phyloP scores from a whole-genome alignment of 2,888 invertebrate species.

The Muscina levida region DNA sequence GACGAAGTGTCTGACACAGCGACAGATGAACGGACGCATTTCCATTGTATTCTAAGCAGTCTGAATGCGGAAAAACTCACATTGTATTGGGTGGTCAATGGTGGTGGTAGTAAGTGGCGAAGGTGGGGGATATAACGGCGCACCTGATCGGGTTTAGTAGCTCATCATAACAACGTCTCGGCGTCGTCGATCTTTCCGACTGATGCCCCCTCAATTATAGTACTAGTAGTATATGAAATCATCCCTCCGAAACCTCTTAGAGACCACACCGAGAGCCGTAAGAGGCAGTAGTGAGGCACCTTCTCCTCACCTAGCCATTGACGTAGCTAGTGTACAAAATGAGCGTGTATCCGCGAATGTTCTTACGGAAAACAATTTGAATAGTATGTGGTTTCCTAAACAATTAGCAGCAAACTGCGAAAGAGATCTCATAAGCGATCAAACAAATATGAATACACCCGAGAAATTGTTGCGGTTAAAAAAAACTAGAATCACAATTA shows the following conservation, averaged over 20 bases:
- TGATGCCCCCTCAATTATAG: slow-evolving; percentile 4
- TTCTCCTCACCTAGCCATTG: too few relatives aligned
- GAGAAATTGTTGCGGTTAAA: not conserved
- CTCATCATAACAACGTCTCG: slow-evolving; percentile 2
- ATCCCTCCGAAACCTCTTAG: too few relatives aligned
- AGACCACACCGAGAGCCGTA: not conserved
- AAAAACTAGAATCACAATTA: too few relatives aligned
- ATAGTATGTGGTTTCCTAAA: slow-evolving; percentile 54
- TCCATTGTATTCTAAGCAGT: slow-evolving; percentile 11
- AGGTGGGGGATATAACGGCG: slow-evolving; percentile 48
- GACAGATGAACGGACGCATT: not conserved
- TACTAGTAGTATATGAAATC: slow-evolving; percentile 29
- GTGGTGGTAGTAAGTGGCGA: not conserved
- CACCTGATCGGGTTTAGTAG: slow-evolving; percentile 71
- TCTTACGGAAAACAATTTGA: slow-evolving; percentile 53
- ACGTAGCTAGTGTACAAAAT: too few relatives aligned
- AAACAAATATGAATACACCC: slow-evolving; percentile 31
- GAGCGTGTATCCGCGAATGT: slow-evolving; percentile 18
- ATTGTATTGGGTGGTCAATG: slow-evolving; percentile 12
- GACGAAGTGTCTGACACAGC: slow-evolving; percentile 3
- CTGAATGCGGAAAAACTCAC: slow-evolving; percentile 51
- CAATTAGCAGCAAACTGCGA: slow-evolving; percentile 54
- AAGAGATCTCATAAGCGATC: slow-evolving; percentile 30
- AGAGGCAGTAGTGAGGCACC: not conserved
- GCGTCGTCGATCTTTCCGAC: not conserved